Conservation (phyloP, 2,113 vertebrate genomes). For the Haliaeetus leucogaster region DNA sequence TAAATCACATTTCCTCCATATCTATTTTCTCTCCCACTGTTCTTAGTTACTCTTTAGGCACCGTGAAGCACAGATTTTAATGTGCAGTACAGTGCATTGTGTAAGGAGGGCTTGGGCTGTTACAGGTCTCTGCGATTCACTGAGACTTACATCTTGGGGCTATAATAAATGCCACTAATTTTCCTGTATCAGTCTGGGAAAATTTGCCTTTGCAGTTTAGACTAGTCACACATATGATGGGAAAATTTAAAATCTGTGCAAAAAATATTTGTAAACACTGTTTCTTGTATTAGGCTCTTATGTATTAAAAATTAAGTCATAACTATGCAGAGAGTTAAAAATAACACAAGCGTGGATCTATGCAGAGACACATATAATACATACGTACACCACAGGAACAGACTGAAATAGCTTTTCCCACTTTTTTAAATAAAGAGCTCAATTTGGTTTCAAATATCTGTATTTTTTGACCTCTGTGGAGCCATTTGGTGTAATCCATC, state of each 20-base stretch:
- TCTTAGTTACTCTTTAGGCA: neutral
- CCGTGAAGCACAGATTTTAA: neutral
- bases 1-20: neutral
- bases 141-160: neutral
- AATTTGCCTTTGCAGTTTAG: neutral
- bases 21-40: neutral
- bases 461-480: neutral
- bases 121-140: neutral
- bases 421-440: neutral
- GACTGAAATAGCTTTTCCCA: neutral
- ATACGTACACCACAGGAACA: neutral
- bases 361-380: neutral
- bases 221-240: neutral
- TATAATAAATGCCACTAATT: neutral
- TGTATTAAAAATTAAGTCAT: neutral
- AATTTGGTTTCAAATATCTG: neutral
- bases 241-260: neutral
- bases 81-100: rapidly evolving
- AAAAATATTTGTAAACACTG: neutral
- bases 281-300: neutral
- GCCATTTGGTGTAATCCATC: neutral
- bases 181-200: neutral
- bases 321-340: neutral
- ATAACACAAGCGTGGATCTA: neutral
- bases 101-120: neutral